Evolutionary conservation across 1,140 invertebrate species (phyloP).

Genomic region (Bradysia coprophila): DNA sequence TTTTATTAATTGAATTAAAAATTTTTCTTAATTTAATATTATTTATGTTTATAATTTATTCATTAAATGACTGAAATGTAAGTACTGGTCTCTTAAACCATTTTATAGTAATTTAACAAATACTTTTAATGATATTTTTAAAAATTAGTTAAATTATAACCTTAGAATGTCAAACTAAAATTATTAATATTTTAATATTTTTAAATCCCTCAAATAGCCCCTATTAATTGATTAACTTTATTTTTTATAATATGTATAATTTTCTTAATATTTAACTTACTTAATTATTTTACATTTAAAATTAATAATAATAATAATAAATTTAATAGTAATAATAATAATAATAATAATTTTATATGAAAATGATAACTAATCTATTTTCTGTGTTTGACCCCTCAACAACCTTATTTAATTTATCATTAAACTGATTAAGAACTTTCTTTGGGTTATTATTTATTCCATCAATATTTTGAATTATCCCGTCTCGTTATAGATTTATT

Average conservation of each 20-base stretch:
- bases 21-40: too few species aligned
- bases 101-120: conserved; percentile 31
- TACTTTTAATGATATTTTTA: conserved; percentile 34
- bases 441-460: conserved; percentile 26
- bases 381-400: conserved; percentile 30
- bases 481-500: conserved; percentile 24
- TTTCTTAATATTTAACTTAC: conserved; percentile 28
- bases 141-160: conserved; percentile 30
- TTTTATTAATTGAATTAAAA: conserved; percentile 35
- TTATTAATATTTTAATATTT: conserved; percentile 31
- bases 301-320: conserved; percentile 21
- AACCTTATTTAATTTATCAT: conserved; percentile 22
- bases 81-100: conserved; percentile 35
- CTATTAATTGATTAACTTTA: conserved; percentile 28
- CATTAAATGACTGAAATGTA: conserved; percentile 41
- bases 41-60: too few species aligned
- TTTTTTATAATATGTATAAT: conserved; percentile 27
- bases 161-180: conserved; percentile 35
- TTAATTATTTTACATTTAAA: conserved; percentile 24
- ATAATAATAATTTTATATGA: too few species aligned
- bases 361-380: conserved; percentile 35
- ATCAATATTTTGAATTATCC: conserved; percentile 26
- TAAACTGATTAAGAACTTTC: conserved; percentile 33
- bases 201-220: conserved; percentile 32
- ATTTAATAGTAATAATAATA: conserved; percentile 16